phyloP scores from a whole-genome alignment of 2,113 vertebrate genomes.

The Potamarius usumacintae region DNA sequence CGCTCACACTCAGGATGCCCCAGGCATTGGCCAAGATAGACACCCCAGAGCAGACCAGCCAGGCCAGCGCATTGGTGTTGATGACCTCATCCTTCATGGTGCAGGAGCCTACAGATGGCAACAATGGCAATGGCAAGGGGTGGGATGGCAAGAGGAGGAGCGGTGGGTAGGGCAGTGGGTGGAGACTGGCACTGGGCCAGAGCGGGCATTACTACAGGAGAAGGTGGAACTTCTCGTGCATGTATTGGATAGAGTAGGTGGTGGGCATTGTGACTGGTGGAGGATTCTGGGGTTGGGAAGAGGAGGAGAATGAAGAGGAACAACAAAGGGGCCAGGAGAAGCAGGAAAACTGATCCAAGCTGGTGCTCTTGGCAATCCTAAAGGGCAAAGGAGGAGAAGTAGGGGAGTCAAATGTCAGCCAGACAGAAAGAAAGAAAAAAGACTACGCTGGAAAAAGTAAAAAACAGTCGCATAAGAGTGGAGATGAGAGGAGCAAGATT shows the following conservation, averaged over 20 bases:
- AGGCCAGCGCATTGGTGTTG: conserved; percentile 84
- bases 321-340: background rate
- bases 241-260: conserved; percentile 61
- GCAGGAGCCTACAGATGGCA: conserved; percentile 66
- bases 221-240: conserved; percentile 43
- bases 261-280: conserved; percentile 54
- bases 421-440: conserved; percentile 21
- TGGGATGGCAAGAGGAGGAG: conserved; percentile 60
- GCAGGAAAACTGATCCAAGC: conserved; percentile 13
- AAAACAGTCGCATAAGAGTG: background rate
- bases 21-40: conserved; percentile 89
- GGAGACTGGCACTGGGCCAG: conserved; percentile 44
- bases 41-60: conserved; percentile 87
- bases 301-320: conserved; percentile 3
- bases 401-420: background rate
- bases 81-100: conserved; percentile 87
- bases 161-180: conserved; percentile 65
- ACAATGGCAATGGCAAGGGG: conserved; percentile 48
- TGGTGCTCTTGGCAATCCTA: conserved; percentile 16
- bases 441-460: background rate
- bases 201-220: conserved; percentile 67
- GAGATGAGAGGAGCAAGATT: conserved; percentile 11
- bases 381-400: background rate
- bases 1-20: conserved; percentile 89
- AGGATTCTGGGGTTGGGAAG: conserved; percentile 7